phyloP scores from a whole-genome alignment of 2,113 vertebrate genomes.

The Hystrix cristata region DNA sequence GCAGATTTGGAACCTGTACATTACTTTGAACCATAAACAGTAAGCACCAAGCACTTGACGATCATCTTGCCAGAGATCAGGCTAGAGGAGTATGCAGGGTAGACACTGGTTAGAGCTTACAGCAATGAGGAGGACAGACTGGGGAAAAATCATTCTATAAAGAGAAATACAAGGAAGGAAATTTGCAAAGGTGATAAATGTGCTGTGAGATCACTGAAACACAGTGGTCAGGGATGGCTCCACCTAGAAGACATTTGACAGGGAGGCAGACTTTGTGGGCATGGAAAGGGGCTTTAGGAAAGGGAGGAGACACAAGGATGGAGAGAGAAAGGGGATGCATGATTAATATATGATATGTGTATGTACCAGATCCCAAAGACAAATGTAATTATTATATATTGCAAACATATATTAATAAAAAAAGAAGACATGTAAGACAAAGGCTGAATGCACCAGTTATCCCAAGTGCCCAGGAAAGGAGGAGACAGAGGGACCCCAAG shows the following conservation, averaged over 20 bases:
- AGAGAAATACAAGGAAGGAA: not conserved
- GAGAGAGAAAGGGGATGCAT: not conserved
- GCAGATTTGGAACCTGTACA: not conserved
- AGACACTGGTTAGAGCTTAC: not conserved
- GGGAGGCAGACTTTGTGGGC: not conserved
- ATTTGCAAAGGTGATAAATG: not conserved
- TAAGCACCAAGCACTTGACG: not conserved
- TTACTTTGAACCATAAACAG: not conserved
- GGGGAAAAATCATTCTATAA: not conserved
- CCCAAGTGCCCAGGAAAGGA: not conserved
- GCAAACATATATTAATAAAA: not conserved
- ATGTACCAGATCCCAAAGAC: not conserved
- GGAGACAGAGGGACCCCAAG: not conserved
- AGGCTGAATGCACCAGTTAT: not conserved
- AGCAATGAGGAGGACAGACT: not conserved
- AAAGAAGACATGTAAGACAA: not conserved
- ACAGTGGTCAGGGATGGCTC: not conserved
- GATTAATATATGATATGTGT: not conserved
- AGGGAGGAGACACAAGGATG: not conserved
- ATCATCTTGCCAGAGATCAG: not conserved
- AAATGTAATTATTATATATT: not conserved
- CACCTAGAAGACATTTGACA: not conserved
- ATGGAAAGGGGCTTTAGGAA: not conserved
- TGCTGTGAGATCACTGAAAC: not conserved
- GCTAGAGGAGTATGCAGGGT: not conserved